These are phyloP conservation scores for Endotricha flammealis DNA, from an alignment of 2,888 invertebrate genomes.

Conservation along the genomic window DNA sequence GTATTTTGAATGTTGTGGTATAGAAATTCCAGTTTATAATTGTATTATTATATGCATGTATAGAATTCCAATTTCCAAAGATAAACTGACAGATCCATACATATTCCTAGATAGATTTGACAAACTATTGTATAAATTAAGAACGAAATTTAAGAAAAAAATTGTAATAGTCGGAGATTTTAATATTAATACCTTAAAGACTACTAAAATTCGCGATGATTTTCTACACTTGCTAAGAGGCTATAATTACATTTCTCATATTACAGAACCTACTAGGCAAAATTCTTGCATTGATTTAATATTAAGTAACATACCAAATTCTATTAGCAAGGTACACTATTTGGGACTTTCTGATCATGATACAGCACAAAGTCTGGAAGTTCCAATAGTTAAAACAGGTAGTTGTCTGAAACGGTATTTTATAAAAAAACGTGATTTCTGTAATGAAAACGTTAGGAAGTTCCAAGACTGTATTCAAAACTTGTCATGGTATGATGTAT, in stretches of 20 bases:
- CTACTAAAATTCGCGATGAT: background rate
- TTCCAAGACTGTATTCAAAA: too few species aligned
- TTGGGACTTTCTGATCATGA: constrained; percentile 3
- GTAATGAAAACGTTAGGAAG: too few species aligned
- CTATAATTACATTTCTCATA: background rate
- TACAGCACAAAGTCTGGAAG: background rate
- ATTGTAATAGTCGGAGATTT: background rate
- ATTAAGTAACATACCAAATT: background rate
- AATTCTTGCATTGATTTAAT: constrained; percentile 3
- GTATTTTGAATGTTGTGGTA: constrained; percentile 1
- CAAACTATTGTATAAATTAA: background rate
- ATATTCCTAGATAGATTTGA: background rate
- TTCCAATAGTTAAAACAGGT: background rate
- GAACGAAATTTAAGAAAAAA: background rate
- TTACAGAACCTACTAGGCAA: background rate
- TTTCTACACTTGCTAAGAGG: background rate
- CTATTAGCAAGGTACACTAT: background rate
- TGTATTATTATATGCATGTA: background rate
- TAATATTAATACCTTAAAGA: constrained; percentile 2
- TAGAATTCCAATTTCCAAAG: background rate
- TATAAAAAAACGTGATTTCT: too few species aligned
- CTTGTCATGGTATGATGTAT: too few species aligned
- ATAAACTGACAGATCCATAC: background rate
- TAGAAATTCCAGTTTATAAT: background rate
- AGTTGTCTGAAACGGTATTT: too few species aligned